Conservation (phyloP, 2,797 vertebrate species). For the Brachyalestes nurse region DNA sequence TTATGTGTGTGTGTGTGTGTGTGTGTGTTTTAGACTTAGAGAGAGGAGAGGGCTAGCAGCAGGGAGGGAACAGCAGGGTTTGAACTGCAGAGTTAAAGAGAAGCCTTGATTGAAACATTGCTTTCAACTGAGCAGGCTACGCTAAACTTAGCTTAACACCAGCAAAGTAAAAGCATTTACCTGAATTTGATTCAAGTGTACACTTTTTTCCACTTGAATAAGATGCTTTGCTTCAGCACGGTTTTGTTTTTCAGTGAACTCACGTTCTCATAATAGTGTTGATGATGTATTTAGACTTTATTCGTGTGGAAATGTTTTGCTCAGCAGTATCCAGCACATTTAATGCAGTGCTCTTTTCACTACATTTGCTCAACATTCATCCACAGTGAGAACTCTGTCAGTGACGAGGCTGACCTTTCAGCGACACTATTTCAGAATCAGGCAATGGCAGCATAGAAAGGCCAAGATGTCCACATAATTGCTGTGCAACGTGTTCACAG, state of each 20-base stretch:
- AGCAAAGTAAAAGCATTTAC: not conserved
- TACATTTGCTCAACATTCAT: slow-evolving; percentile 1
- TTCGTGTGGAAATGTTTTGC: not conserved
- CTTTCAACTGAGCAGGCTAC: slow-evolving; percentile 13
- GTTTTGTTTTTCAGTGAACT: too few species aligned
- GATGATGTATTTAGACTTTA: not conserved
- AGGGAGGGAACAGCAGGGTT: slow-evolving; percentile 5
- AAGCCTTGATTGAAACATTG: slow-evolving; percentile 21
- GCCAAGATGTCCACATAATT: slow-evolving; percentile 43
- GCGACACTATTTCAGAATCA: slow-evolving; percentile 32
- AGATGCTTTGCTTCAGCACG: too few species aligned
- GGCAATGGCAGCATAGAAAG: slow-evolving; percentile 30
- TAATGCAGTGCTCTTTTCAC: not conserved
- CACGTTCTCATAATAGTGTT: not conserved
- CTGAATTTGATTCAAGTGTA: too few species aligned
- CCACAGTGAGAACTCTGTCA: slow-evolving; percentile 8
- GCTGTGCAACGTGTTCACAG: not conserved
- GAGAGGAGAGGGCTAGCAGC: slow-evolving; percentile 10
- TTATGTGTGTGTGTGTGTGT: not conserved
- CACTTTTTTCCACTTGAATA: not conserved
- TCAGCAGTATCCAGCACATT: not conserved
- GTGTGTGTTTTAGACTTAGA: not conserved
- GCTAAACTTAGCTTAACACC: slow-evolving; percentile 15
- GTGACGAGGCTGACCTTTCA: slow-evolving; percentile 37
- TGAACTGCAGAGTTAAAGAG: slow-evolving; percentile 15